Percentiles rank a stretch among this genome's conserved stretches.
Evolutionary conservation across 2,797 vertebrate species (phyloP).

Genomic region (Megaceryle alcyon): DNA sequence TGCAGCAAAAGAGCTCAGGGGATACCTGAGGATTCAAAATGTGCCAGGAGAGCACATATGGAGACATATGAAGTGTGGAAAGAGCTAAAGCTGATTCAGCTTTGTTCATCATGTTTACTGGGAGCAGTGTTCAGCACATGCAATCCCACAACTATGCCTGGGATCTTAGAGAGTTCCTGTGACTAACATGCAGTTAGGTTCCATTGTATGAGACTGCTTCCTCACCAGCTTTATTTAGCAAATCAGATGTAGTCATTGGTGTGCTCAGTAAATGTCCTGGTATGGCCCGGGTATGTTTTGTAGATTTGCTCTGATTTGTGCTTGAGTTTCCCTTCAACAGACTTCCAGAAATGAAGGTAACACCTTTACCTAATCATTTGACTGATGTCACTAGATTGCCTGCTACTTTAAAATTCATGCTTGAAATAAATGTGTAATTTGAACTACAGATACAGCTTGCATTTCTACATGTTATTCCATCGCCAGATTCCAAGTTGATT

Average conservation of each 20-base stretch:
- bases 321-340: not conserved
- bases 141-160: not conserved
- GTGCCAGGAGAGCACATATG: not conserved
- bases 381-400: not conserved
- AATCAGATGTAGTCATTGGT: not conserved
- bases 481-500: conserved; percentile 21
- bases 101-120: not conserved
- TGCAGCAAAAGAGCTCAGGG: not conserved
- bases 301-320: not conserved
- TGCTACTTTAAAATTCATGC: not conserved
- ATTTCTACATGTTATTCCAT: not conserved
- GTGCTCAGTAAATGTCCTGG: not conserved
- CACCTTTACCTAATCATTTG: not conserved
- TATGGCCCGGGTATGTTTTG: not conserved
- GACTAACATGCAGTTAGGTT: not conserved
- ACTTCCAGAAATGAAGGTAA: not conserved
- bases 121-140: not conserved
- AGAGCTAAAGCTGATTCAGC: not conserved
- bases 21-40: not conserved
- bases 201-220: not conserved
- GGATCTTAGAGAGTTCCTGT: not conserved
- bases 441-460: not conserved
- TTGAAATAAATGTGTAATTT: not conserved
- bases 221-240: not conserved
- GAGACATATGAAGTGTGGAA: not conserved